Conservation (phyloP, 2,113 vertebrate species). For the Elachura formosa region DNA sequence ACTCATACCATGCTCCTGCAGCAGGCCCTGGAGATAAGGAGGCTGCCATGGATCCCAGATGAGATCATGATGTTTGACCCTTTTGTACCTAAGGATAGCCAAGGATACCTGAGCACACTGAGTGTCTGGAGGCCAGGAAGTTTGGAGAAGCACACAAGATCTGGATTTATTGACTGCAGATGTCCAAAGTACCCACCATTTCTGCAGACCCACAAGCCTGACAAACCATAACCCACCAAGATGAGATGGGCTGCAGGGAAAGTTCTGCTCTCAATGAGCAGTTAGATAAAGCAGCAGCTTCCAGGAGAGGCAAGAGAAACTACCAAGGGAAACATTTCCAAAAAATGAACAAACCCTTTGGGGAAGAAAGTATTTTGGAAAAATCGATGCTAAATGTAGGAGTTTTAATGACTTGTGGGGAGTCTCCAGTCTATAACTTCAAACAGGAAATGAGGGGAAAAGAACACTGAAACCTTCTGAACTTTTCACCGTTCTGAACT, state of each 20-base stretch:
- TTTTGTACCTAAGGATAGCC: background rate
- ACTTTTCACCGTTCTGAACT: background rate
- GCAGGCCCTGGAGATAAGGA: background rate
- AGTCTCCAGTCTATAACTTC: background rate
- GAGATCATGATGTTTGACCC: rapidly evolving
- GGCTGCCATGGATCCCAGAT: background rate
- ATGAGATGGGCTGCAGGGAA: background rate
- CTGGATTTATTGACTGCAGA: background rate
- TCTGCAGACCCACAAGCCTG: background rate
- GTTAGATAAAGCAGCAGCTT: background rate
- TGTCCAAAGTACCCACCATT: background rate
- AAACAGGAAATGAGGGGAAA: background rate
- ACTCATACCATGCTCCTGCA: background rate
- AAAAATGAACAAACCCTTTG: background rate
- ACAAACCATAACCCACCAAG: background rate
- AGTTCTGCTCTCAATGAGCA: background rate
- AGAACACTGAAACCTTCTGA: background rate
- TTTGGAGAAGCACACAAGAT: background rate
- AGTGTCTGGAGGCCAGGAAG: background rate
- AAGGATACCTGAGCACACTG: rapidly evolving
- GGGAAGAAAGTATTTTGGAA: background rate
- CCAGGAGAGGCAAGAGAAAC: background rate
- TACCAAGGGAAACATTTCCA: background rate
- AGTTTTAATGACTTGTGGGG: background rate
- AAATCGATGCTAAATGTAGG: background rate